These are phyloP conservation scores for Lasioglossum calceatum DNA, from an alignment of 2,888 invertebrate species.

Conservation along the genomic window DNA sequence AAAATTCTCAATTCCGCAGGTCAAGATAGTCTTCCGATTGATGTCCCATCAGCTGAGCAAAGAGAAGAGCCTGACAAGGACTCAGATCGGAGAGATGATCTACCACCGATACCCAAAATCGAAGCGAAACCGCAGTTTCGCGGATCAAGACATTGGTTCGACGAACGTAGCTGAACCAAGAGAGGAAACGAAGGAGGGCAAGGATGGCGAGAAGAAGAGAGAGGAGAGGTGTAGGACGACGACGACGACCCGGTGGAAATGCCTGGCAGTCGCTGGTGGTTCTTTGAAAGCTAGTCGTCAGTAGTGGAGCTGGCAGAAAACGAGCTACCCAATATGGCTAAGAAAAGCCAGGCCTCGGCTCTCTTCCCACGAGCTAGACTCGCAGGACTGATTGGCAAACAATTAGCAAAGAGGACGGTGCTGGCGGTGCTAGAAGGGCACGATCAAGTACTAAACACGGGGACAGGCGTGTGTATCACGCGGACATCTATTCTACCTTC, in stretches of 20 bases:
- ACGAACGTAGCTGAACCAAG: conserved; percentile 11
- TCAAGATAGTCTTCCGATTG: too few relatives aligned
- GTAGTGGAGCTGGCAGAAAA: conserved; percentile 27
- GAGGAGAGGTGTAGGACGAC: background rate
- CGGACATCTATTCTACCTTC: conserved; percentile 59
- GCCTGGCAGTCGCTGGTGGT: background rate
- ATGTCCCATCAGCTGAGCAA: too few relatives aligned
- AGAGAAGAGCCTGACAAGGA: background rate
- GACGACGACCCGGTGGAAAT: conserved; percentile 2
- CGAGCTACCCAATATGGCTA: conserved; percentile 67
- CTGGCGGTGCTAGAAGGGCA: conserved; percentile 57
- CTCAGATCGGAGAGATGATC: background rate
- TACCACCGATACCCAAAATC: background rate
- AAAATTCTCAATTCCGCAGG: too few relatives aligned
- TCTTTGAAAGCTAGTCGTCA: background rate
- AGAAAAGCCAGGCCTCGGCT: conserved; percentile 55
- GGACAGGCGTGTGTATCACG: conserved; percentile 68
- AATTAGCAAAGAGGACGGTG: conserved; percentile 67
- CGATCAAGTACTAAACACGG: conserved; percentile 61
- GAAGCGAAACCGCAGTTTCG: conserved; percentile 13
- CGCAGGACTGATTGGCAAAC: conserved; percentile 70
- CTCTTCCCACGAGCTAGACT: conserved; percentile 69
- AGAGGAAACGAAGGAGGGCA: background rate
- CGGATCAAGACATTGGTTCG: conserved; percentile 9
- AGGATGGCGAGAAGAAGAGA: background rate